Conservation (phyloP, 2,797 vertebrate species). For the Antrozous pallidus region DNA sequence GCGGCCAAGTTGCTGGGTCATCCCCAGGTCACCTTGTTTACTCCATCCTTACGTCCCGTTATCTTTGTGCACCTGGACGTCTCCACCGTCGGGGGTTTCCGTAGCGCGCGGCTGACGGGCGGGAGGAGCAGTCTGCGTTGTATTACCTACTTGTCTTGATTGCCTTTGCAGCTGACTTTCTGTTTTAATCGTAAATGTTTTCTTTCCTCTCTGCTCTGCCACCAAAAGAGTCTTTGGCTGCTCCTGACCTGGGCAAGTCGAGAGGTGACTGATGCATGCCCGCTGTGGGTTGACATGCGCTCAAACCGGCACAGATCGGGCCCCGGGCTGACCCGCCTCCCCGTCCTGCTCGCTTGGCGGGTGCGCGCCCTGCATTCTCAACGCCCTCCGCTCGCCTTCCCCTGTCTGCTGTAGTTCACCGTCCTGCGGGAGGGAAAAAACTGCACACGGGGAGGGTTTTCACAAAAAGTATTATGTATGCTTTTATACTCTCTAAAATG, state of each 20-base stretch:
- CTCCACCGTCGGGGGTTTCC: background rate
- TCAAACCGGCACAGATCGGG: slow-evolving; percentile 51
- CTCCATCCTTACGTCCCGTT: background rate
- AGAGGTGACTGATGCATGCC: slow-evolving; percentile 97
- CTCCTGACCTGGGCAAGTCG: slow-evolving; percentile 99
- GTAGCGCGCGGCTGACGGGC: background rate
- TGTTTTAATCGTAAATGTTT: slow-evolving; percentile 86
- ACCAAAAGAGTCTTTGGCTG: slow-evolving; percentile 97
- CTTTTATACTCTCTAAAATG: background rate
- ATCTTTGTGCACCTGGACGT: background rate
- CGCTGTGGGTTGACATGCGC: slow-evolving; percentile 82
- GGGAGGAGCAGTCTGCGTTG: background rate
- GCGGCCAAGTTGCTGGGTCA: background rate
- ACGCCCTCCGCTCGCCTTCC: background rate
- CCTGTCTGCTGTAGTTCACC: background rate
- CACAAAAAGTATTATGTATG: background rate
- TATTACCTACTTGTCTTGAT: slow-evolving; percentile 31
- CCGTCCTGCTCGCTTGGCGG: slow-evolving; percentile 61
- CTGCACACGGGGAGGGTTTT: background rate
- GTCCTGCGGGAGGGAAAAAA: background rate
- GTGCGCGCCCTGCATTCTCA: slow-evolving; percentile 35
- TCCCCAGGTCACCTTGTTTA: background rate
- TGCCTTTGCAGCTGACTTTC: slow-evolving; percentile 58
- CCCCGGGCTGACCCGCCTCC: slow-evolving; percentile 67
- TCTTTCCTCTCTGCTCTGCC: slow-evolving; percentile 86